phyloP scores from a whole-genome alignment of 1,140 invertebrate species.

The Drosophila lacteicornis region DNA sequence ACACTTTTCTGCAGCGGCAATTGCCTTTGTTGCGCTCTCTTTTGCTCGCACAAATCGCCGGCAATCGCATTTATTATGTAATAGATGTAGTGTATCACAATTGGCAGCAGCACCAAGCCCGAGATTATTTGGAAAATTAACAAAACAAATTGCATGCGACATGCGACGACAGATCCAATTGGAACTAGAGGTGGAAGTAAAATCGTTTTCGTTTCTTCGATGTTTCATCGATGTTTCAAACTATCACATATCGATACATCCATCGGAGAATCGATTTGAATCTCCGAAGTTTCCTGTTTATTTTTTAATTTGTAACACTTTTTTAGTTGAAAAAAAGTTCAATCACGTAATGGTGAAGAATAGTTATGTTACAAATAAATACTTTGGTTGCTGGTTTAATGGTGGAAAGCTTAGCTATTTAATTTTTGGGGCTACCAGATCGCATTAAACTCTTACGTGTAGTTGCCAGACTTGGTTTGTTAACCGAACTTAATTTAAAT shows the following conservation, averaged over 20 bases:
- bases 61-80: constrained; percentile 82
- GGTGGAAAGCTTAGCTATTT: too few species aligned
- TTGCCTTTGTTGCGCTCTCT: constrained; percentile 19
- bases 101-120: constrained; percentile 77
- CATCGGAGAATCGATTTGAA: background rate
- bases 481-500: background rate
- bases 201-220: background rate
- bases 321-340: too few species aligned
- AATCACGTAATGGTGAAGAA: too few species aligned
- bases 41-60: constrained; percentile 55
- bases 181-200: background rate
- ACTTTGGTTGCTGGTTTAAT: too few species aligned
- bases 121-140: constrained; percentile 78
- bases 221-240: background rate
- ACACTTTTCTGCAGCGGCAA: constrained; percentile 25
- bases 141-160: constrained; percentile 81
- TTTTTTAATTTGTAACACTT: too few species aligned
- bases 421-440: too few species aligned
- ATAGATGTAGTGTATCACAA: constrained; percentile 84
- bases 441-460: background rate
- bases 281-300: too few species aligned
- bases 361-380: too few species aligned
- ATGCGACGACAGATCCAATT: constrained; percentile 34
- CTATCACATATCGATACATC: background rate
- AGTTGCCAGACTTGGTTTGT: background rate